Evolutionary conservation across 35 echinoderm and acorn worm genomes (phyloP).

Genomic region (Heliocidaris erythrogramma): DNA sequence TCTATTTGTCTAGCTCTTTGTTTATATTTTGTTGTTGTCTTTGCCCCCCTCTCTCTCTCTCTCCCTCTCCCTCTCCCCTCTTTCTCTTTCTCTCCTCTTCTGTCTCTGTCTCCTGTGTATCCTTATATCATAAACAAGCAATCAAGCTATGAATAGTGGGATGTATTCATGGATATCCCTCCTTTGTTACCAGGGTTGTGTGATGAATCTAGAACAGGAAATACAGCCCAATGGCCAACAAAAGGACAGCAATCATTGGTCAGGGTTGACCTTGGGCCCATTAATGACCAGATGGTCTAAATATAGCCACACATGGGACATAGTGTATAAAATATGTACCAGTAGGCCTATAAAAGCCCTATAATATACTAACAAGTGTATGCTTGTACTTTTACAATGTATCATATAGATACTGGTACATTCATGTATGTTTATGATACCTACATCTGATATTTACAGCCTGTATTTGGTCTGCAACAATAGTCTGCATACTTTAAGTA

Average conservation of each 20-base stretch:
- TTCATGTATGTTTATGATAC: too few species aligned
- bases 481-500: too few species aligned
- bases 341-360: not conserved
- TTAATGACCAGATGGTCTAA: not conserved
- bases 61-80: too few species aligned
- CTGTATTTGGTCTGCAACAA: too few species aligned
- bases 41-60: too few species aligned
- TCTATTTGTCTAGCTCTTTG: too few species aligned
- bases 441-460: too few species aligned
- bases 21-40: too few species aligned
- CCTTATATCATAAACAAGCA: not conserved
- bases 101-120: not conserved
- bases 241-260: not conserved
- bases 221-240: not conserved
- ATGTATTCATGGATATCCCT: not conserved
- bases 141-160: not conserved
- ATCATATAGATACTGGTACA: not conserved
- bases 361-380: not conserved
- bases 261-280: not conserved
- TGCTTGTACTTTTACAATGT: not conserved
- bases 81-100: too few species aligned
- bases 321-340: not conserved
- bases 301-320: not conserved
- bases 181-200: not conserved
- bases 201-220: not conserved